A percentile compares a stretch with the other conserved stretches of the same genome.
phyloP scores from a whole-genome alignment of 2,113 vertebrate species.

The Emydocephalus ijimae region DNA sequence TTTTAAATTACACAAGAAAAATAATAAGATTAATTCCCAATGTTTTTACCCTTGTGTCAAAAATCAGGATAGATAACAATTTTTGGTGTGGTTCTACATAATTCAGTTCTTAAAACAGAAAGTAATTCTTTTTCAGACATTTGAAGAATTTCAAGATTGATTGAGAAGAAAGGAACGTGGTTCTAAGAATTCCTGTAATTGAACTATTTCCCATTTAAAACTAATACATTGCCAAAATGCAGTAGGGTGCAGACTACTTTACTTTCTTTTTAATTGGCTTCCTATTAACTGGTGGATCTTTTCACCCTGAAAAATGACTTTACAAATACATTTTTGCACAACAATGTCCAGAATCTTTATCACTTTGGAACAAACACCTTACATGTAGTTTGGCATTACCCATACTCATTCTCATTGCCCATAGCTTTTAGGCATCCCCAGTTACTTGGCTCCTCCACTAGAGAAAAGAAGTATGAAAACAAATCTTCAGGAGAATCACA shows the following conservation, averaged over 20 bases:
- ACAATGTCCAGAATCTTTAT: no score
- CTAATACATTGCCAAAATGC: not conserved
- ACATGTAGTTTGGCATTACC: no score
- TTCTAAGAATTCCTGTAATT: not conserved
- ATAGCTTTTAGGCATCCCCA: no score
- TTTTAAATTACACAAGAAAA: not conserved
- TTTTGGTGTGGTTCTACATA: not conserved
- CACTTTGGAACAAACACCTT: no score
- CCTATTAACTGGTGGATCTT: no score
- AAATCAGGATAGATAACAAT: not conserved
- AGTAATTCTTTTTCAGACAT: not conserved
- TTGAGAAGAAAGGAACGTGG: not conserved
- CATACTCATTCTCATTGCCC: no score
- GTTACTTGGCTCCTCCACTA: no score
- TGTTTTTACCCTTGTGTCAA: not conserved
- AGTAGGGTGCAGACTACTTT: not conserved
- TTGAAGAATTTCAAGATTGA: not conserved
- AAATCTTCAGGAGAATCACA: no score
- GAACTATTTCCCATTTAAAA: not conserved
- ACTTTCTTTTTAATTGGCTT: no score
- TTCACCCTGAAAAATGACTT: no score
- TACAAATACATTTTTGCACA: no score
- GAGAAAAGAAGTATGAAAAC: no score
- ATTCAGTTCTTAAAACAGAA: not conserved
- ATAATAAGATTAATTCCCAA: not conserved